Evolutionary conservation across 2,113 vertebrate genomes (phyloP).

Genomic region (Poeciliopsis turrubarensis): DNA sequence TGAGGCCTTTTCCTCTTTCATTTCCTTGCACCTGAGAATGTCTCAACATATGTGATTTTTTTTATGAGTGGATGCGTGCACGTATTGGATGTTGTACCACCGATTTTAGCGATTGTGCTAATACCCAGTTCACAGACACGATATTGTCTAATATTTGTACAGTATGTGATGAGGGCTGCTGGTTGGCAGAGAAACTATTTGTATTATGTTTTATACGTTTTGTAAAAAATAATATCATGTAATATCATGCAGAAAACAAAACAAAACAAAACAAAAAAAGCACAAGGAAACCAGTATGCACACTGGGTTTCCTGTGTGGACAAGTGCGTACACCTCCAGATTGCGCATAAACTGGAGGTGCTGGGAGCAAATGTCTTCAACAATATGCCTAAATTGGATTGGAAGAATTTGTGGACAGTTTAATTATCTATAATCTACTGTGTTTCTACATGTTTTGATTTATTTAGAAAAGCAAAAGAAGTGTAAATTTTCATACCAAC

Average conservation of each 20-base stretch:
- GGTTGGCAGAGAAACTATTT: slow-evolving; percentile 67
- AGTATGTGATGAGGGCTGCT: slow-evolving; percentile 67
- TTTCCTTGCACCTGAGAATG: slow-evolving; percentile 65
- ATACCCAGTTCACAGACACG: slow-evolving; percentile 48
- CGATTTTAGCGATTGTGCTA: slow-evolving; percentile 74
- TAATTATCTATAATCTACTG: not conserved
- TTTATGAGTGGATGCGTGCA: slow-evolving; percentile 29
- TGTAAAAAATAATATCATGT: slow-evolving; percentile 27
- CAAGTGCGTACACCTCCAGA: not conserved
- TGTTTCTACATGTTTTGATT: not conserved
- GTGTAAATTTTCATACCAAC: not conserved
- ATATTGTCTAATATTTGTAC: slow-evolving; percentile 52
- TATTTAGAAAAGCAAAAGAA: not conserved
- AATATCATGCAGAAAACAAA: slow-evolving; percentile 20
- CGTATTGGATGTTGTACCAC: slow-evolving; percentile 46
- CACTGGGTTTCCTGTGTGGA: too few relatives aligned
- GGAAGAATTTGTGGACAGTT: slow-evolving; percentile 23
- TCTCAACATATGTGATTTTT: slow-evolving; percentile 26
- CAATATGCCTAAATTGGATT: slow-evolving; percentile 63
- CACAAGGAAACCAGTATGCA: not conserved
- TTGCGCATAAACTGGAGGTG: not conserved
- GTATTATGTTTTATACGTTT: slow-evolving; percentile 49
- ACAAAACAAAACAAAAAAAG: slow-evolving; percentile 53
- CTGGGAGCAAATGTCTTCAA: slow-evolving; percentile 34
- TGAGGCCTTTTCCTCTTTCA: slow-evolving; percentile 49